Evolutionary conservation across 2,797 vertebrate genomes (phyloP).

Genomic region (Pachyuromys duprasi): DNA sequence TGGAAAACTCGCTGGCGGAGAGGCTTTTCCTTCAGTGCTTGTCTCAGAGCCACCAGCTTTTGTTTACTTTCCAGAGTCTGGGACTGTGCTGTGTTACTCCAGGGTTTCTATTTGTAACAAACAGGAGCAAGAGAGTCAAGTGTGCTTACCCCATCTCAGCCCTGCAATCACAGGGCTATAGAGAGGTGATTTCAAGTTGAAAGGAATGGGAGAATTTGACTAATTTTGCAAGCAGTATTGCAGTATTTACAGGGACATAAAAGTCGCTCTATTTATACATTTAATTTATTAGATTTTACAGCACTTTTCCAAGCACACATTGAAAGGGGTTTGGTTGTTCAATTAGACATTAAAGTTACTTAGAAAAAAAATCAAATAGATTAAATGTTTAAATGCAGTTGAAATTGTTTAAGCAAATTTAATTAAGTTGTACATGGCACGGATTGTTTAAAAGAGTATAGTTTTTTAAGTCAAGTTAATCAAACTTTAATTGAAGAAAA

Average conservation of each 20-base stretch:
- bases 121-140: background rate
- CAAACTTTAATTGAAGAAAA: constrained; percentile 71
- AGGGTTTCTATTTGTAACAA: background rate
- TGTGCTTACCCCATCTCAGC: background rate
- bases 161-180: constrained; percentile 46
- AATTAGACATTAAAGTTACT: constrained; percentile 67
- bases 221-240: constrained; percentile 43
- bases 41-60: background rate
- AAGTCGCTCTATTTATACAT: constrained; percentile 50
- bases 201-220: constrained; percentile 39
- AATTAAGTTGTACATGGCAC: constrained; percentile 74
- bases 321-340: constrained; percentile 63
- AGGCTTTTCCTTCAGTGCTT: background rate
- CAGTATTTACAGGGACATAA: constrained; percentile 24
- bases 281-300: constrained; percentile 55
- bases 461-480: constrained; percentile 68
- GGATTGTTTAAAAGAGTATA: constrained; percentile 61
- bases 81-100: background rate
- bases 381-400: constrained; percentile 62
- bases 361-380: constrained; percentile 70
- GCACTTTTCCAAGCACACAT: constrained; percentile 17
- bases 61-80: constrained; percentile 10
- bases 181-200: background rate
- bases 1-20: background rate
- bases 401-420: constrained; percentile 75